Evolutionary conservation across 1,140 invertebrate species (phyloP).

Genomic region (Eueides isabella): DNA sequence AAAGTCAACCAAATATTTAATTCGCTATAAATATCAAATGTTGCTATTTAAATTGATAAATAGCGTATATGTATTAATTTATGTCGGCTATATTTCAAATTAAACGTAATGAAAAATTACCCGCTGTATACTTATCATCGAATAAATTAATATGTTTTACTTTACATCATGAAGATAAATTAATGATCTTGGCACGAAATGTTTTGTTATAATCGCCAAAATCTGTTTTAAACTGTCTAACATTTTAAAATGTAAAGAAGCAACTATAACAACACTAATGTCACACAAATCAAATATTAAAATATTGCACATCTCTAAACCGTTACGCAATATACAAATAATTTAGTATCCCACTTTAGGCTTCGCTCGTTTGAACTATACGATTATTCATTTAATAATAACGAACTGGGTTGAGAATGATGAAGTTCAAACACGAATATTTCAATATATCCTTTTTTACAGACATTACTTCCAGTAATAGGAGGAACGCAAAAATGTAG

Average conservation of each 20-base stretch:
- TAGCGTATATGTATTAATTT: constrained; percentile 11
- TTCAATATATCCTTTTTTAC: no score
- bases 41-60: constrained; percentile 15
- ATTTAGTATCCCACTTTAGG: no score
- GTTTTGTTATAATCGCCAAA: constrained; percentile 23
- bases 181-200: constrained; percentile 32
- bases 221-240: constrained; percentile 33
- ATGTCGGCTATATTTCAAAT: constrained; percentile 32
- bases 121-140: constrained; percentile 32
- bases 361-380: no score
- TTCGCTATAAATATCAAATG: background rate
- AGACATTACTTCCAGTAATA: no score
- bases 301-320: background rate
- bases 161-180: constrained; percentile 31
- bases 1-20: background rate
- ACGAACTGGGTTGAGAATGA: no score
- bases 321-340: background rate
- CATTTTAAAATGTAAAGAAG: constrained; percentile 28
- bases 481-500: no score
- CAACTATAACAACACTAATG: constrained; percentile 16
- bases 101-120: constrained; percentile 32
- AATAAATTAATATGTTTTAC: constrained; percentile 36
- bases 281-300: background rate
- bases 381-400: no score
- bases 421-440: no score